Evolutionary conservation across 2,797 vertebrate species (phyloP).

Genomic region (Fringilla coelebs): DNA sequence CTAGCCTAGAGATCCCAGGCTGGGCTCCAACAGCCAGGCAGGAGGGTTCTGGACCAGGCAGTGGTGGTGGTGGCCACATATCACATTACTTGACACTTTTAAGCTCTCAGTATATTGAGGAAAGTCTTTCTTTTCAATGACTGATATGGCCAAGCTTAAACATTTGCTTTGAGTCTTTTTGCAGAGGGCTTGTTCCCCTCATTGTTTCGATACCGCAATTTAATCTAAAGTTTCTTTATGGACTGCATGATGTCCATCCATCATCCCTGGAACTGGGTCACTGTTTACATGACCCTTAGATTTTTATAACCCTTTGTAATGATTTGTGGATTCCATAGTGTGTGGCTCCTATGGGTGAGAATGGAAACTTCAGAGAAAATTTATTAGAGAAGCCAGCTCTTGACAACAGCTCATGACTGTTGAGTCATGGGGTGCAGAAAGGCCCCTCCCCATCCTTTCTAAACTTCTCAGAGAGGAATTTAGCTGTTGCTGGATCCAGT

Average conservation of each 20-base stretch:
- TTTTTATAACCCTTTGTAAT: background rate
- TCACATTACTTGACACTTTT: background rate
- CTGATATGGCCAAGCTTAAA: background rate
- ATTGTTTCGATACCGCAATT: background rate
- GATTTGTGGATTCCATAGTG: background rate
- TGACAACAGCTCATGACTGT: too few species aligned
- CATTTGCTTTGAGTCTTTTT: background rate
- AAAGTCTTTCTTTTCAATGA: background rate
- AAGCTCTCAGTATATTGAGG: background rate
- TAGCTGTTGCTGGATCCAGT: background rate
- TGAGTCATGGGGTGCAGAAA: background rate
- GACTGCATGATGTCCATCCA: background rate
- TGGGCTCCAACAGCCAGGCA: background rate
- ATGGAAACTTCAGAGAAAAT: background rate
- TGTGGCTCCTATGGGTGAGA: background rate
- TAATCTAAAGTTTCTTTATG: background rate
- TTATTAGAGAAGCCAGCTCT: background rate
- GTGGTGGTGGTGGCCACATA: background rate
- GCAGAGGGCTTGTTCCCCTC: background rate
- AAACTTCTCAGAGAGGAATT: background rate
- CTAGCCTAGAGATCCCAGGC: background rate
- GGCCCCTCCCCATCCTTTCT: background rate
- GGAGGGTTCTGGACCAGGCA: background rate
- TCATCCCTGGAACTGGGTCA: background rate
- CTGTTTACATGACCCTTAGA: background rate